Conservation (phyloP, 2,113 vertebrate genomes). For the Corydoras maculifer region DNA sequence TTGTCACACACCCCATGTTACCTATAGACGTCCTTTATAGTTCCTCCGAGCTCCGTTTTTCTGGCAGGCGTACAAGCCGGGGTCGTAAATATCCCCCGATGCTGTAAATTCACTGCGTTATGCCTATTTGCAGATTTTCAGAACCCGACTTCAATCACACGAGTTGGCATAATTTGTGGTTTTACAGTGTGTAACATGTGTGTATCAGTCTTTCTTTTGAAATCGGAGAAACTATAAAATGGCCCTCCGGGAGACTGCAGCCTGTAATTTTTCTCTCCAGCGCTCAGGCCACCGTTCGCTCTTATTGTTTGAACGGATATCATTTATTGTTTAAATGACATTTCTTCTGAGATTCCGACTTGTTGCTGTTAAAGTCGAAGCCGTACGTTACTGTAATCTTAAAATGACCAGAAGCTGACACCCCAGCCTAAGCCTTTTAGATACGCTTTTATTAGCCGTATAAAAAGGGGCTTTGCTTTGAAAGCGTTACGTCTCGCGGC, state of each 20-base stretch:
- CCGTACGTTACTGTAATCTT: not conserved
- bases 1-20: no score
- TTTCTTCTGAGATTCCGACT: no score
- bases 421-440: conserved; percentile 19
- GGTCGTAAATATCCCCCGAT: not conserved
- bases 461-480: conserved; percentile 49
- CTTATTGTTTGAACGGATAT: no score
- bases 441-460: conserved; percentile 27
- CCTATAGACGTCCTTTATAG: not conserved
- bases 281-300: no score
- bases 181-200: conserved; percentile 19
- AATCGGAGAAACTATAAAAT: conserved; percentile 19
- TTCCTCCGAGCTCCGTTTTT: not conserved
- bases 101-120: not conserved
- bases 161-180: conserved; percentile 7
- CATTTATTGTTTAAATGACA: no score
- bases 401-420: conserved; percentile 40
- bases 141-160: not conserved
- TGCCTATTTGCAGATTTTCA: not conserved
- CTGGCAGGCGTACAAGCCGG: not conserved
- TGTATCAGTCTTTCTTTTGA: conserved; percentile 18
- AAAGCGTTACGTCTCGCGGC: conserved; percentile 60
- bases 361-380: not conserved
- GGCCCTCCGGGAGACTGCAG: not conserved
- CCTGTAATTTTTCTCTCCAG: not conserved